A percentile compares a stretch with the other conserved stretches of the same genome.
These are phyloP conservation scores for Muntiacus muntjak DNA, from an alignment of 2,113 vertebrate species.

Conservation along the genomic window DNA sequence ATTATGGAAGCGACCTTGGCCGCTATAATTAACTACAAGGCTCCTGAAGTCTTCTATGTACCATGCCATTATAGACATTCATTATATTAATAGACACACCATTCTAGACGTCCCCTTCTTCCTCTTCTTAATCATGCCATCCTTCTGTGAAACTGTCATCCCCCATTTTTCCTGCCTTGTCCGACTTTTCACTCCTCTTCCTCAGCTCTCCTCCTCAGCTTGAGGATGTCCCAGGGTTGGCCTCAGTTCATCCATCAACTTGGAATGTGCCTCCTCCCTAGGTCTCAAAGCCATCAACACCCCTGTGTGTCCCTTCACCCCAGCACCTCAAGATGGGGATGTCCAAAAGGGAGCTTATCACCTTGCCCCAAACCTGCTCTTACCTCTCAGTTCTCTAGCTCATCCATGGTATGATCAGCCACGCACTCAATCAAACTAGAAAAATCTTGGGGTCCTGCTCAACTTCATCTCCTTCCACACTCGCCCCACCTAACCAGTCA, in stretches of 20 bases:
- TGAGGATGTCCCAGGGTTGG: background rate
- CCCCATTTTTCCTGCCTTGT: background rate
- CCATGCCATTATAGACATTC: background rate
- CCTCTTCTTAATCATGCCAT: background rate
- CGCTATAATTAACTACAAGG: accelerated
- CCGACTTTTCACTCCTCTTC: background rate
- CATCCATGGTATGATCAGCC: background rate
- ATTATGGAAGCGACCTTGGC: background rate
- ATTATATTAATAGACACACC: background rate
- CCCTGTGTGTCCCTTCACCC: accelerated
- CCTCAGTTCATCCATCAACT: background rate
- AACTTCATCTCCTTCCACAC: accelerated
- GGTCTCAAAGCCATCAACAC: background rate
- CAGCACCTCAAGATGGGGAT: background rate
- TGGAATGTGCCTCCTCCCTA: background rate
- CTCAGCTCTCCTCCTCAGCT: background rate
- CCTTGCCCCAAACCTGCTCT: background rate
- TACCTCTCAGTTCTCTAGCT: background rate
- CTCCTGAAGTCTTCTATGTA: background rate
- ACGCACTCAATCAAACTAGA: background rate
- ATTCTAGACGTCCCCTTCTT: background rate
- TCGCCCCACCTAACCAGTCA: background rate
- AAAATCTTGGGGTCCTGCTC: background rate
- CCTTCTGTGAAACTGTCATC: background rate
- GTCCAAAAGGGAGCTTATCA: background rate